phyloP scores from a whole-genome alignment of 2,113 vertebrate genomes.

The Nothoprocta pentlandii region DNA sequence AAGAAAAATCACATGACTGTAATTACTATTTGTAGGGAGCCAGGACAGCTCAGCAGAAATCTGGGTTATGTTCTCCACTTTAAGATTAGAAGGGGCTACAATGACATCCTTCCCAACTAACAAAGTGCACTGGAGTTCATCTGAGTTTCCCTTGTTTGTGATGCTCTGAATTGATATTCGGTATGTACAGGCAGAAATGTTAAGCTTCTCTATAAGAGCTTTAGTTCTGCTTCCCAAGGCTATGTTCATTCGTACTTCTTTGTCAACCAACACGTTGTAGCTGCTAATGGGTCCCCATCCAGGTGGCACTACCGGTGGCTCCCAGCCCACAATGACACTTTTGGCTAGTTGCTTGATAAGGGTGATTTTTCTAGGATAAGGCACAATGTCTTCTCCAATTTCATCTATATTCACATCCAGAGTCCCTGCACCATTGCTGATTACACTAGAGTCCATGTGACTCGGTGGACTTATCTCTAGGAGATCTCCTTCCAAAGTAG shows the following conservation, averaged over 20 bases:
- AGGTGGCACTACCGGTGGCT: constrained; percentile 90
- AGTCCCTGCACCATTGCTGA: constrained; percentile 85
- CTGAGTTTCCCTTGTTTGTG: constrained; percentile 89
- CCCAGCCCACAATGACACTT: constrained; percentile 98
- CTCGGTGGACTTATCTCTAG: constrained; percentile 80
- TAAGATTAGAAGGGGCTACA: constrained; percentile 91
- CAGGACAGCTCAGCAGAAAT: constrained; percentile 91
- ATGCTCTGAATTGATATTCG: constrained; percentile 93
- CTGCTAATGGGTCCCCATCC: constrained; percentile 91
- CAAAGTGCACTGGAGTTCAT: constrained; percentile 92
- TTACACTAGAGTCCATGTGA: constrained; percentile 52
- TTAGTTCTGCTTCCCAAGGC: constrained; percentile 91
- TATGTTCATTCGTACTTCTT: constrained; percentile 89
- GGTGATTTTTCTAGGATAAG: constrained; percentile 96
- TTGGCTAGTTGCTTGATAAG: constrained; percentile 98
- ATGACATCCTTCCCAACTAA: constrained; percentile 94
- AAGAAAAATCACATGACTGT: constrained; percentile 95
- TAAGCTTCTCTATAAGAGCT: constrained; percentile 94
- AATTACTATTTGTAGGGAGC: constrained; percentile 97
- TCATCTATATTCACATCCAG: constrained; percentile 91
- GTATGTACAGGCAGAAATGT: constrained; percentile 87
- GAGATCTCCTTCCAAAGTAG: constrained; percentile 63
- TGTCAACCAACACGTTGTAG: constrained; percentile 95
- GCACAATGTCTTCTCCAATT: constrained; percentile 96
- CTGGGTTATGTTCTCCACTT: constrained; percentile 91